phyloP scores from a whole-genome alignment of 1,140 invertebrate genomes.

The Solenopsis fugax region DNA sequence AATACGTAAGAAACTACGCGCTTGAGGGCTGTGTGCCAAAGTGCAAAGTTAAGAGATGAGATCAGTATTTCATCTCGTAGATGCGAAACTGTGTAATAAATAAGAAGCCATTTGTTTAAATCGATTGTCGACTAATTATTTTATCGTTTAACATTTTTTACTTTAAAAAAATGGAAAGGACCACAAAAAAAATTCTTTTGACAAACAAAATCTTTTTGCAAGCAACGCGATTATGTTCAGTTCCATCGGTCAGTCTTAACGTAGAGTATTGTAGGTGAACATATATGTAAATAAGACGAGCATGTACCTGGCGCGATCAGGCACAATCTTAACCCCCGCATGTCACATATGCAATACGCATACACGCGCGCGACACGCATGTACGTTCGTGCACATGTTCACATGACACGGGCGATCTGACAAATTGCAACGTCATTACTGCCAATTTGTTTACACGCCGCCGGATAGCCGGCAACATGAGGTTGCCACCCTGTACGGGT shows the following conservation, averaged over 20 bases:
- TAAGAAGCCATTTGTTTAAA: not conserved
- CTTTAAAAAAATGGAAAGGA: not conserved
- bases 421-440: conserved; percentile 85
- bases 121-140: not conserved
- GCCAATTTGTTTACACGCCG: conserved; percentile 85
- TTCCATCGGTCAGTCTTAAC: not conserved
- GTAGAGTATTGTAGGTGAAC: conserved; percentile 42
- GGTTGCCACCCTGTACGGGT: conserved; percentile 50
- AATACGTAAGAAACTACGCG: not conserved
- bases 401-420: conserved; percentile 78
- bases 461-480: conserved; percentile 80
- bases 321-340: conserved; percentile 66
- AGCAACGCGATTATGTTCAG: not conserved
- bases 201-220: not conserved
- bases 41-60: not conserved
- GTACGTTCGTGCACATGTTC: conserved; percentile 5
- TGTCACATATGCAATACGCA: conserved; percentile 48
- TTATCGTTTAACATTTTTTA: not conserved
- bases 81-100: not conserved
- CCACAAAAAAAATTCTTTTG: not conserved
- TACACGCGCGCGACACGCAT: not conserved
- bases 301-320: conserved; percentile 50
- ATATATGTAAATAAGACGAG: conserved; percentile 71
- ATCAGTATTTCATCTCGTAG: not conserved
- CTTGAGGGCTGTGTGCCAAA: conserved; percentile 6